phyloP scores from a whole-genome alignment of 2,113 vertebrate species.

The Scalopus aquaticus region DNA sequence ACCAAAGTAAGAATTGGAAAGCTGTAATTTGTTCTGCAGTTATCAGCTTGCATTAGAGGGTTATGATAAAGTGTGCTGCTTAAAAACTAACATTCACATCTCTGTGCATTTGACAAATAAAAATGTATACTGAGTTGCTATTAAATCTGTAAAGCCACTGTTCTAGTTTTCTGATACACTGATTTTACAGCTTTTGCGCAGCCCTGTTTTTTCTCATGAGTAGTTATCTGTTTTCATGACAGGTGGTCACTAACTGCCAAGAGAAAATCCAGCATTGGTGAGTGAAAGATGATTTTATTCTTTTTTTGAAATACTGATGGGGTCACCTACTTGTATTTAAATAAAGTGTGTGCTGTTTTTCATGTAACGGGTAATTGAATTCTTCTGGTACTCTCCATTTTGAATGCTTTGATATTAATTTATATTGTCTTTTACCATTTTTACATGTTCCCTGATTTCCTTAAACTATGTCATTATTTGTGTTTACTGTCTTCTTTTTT shows the following conservation, averaged over 20 bases:
- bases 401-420: conserved; percentile 49
- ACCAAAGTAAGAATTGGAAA: conserved; percentile 81
- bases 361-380: conserved; percentile 58
- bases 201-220: conserved; percentile 84
- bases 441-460: background rate
- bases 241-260: conserved; percentile 97
- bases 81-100: conserved; percentile 76
- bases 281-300: conserved; percentile 86
- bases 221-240: conserved; percentile 91
- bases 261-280: conserved; percentile 96
- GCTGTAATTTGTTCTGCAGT: conserved; percentile 84
- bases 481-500: conserved; percentile 51
- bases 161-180: conserved; percentile 82
- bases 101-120: conserved; percentile 85
- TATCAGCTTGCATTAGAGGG: conserved; percentile 84
- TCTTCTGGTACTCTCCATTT: conserved; percentile 52
- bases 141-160: conserved; percentile 83
- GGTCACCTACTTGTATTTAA: conserved; percentile 70
- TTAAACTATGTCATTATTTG: conserved; percentile 31
- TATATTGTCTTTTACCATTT: conserved; percentile 51
- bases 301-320: conserved; percentile 78
- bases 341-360: conserved; percentile 46
- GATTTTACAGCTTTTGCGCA: conserved; percentile 83
- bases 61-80: conserved; percentile 84
- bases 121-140: conserved; percentile 81